Evolutionary conservation across 2,888 invertebrate genomes (phyloP).

Genomic region (Rotaria magnacalcarata): DNA sequence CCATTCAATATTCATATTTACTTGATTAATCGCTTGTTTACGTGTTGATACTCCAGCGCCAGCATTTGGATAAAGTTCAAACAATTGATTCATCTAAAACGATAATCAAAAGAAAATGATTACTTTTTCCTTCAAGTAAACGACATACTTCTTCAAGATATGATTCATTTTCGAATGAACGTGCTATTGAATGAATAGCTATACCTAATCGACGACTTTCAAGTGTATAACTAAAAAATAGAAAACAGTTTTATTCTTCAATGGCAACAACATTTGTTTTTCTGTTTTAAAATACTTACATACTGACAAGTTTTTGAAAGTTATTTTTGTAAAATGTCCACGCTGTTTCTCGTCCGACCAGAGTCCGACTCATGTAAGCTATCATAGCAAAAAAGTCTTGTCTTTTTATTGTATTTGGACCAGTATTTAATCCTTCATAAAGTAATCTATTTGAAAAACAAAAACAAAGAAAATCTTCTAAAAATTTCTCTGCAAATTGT

Average conservation of each 20-base stretch:
- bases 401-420: neutral
- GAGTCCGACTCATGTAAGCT: neutral
- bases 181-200: neutral
- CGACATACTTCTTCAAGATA: constrained; percentile 7
- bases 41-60: neutral
- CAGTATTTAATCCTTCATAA: neutral
- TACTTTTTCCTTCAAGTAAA: neutral
- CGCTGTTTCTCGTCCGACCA: neutral
- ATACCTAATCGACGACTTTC: constrained; percentile 12
- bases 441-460: neutral
- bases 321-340: constrained; percentile 3
- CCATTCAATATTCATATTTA: constrained; percentile 31
- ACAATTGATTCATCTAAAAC: constrained; percentile 9
- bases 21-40: constrained; percentile 9
- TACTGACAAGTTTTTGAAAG: constrained; percentile 15
- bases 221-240: neutral
- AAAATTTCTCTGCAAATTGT: no score
- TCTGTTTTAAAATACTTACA: neutral
- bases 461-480: neutral
- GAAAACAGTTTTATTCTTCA: neutral
- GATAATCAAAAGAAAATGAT: neutral
- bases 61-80: neutral
- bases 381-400: constrained; percentile 15
- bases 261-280: no score
- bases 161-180: neutral